Conservation (phyloP, 2,113 vertebrate species). For the Calypte anna region DNA sequence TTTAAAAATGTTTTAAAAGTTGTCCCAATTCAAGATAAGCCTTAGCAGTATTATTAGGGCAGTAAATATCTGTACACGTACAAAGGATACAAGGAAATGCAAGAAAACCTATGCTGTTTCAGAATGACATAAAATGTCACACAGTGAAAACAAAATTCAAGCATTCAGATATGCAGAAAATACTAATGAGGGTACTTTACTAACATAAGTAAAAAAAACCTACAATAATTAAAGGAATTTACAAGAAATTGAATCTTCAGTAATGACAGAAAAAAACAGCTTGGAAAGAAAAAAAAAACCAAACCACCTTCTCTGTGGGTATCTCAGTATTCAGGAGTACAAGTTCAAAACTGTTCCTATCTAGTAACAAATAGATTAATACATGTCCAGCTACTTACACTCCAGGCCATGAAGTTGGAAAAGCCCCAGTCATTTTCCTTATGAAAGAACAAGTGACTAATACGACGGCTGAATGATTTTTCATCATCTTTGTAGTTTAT, state of each 20-base stretch:
- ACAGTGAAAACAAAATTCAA: neutral
- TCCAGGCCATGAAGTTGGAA: constrained; percentile 99
- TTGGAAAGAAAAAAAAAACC: neutral
- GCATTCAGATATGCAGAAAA: neutral
- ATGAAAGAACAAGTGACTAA: constrained; percentile 99
- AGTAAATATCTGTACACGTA: neutral
- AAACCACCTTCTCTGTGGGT: neutral
- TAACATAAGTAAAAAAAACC: neutral
- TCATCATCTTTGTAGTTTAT: constrained; percentile 99
- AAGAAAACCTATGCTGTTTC: neutral
- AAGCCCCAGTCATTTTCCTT: constrained; percentile 99
- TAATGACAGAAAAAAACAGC: neutral
- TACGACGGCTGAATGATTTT: constrained; percentile 97
- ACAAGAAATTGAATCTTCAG: neutral
- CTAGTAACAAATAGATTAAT: neutral
- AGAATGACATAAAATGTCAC: neutral
- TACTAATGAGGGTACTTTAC: neutral
- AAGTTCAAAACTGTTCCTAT: neutral
- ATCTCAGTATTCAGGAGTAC: neutral
- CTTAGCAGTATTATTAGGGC: neutral
- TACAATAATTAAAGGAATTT: neutral
- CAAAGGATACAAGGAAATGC: neutral
- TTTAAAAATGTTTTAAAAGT: neutral
- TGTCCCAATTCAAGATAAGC: neutral
- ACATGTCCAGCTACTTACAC: constrained; percentile 82